Evolutionary conservation across 2,113 vertebrate species (phyloP).

Genomic region (Dermatemys mawii): DNA sequence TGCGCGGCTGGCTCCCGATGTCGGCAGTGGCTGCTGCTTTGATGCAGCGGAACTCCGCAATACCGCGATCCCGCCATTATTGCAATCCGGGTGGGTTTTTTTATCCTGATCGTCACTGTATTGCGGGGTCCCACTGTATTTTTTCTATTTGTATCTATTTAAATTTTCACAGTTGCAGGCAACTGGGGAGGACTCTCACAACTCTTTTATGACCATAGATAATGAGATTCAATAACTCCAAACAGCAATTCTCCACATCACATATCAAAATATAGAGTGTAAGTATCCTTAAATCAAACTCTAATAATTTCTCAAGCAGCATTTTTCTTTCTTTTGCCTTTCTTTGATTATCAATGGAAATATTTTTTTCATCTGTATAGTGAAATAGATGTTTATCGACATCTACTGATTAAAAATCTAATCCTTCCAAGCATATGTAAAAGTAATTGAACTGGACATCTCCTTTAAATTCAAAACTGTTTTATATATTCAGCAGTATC

Average conservation of each 20-base stretch:
- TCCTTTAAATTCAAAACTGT: background rate
- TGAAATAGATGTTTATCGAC: background rate
- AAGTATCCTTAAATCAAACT: background rate
- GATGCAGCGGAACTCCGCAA: no score
- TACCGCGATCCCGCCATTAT: no score
- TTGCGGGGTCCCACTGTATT: no score
- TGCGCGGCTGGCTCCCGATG: no score
- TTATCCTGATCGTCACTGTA: no score
- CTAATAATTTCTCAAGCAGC: background rate
- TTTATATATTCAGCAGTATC: background rate
- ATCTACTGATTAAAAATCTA: background rate
- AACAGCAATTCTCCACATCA: background rate
- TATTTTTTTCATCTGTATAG: background rate
- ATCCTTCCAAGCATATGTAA: background rate
- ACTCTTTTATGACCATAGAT: background rate
- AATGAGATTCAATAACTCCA: background rate
- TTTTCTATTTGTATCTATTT: background rate
- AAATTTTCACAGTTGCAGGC: background rate
- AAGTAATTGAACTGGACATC: background rate
- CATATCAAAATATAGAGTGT: background rate
- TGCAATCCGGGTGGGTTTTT: no score
- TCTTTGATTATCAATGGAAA: background rate
- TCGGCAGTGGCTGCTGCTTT: no score
- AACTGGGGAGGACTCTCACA: background rate
- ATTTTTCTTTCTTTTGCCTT: background rate